Percentiles rank a stretch among this genome's conserved stretches.
Conservation (phyloP, 1,140 invertebrate species). For the Orussus abietinus region DNA sequence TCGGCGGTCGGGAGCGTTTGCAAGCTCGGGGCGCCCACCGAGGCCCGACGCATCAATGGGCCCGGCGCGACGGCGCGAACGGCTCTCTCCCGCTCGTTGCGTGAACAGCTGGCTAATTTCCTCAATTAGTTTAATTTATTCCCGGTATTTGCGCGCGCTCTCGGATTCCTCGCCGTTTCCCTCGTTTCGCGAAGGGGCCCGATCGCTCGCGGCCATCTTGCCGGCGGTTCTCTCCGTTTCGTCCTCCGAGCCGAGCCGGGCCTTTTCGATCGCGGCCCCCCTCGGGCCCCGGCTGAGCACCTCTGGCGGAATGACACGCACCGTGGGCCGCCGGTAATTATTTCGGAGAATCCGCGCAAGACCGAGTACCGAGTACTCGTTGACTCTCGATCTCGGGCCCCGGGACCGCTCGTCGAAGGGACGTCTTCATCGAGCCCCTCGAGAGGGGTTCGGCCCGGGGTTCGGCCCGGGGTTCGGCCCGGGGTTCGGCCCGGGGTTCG, state of each 20-base stretch:
- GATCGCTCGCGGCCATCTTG: no score
- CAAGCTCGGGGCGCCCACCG: no score
- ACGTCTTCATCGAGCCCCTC: no score
- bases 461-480: no score
- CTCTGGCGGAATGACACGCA: conserved; percentile 20
- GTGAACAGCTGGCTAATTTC: conserved; percentile 46
- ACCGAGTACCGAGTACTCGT: no score
- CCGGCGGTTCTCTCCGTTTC: no score
- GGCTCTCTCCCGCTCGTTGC: no score
- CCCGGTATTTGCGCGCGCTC: conserved; percentile 35
- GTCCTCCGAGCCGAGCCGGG: no score
- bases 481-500: no score
- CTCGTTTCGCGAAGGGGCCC: conserved; percentile 7
- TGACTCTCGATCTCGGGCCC: no score
- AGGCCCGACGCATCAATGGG: not conserved
- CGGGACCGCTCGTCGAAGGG: no score
- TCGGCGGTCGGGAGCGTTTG: not conserved
- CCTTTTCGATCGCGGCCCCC: conserved; percentile 9
- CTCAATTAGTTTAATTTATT: conserved; percentile 51
- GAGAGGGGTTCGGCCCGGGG: no score
- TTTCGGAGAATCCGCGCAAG: conserved; percentile 28
- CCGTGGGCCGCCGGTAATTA: conserved; percentile 24
- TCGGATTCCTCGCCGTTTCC: conserved; percentile 12
- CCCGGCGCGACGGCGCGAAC: not conserved
- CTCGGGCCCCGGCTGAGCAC: not conserved